These are phyloP conservation scores for Eupsittula cactorum DNA, from an alignment of 2,113 vertebrate genomes.

Conservation along the genomic window DNA sequence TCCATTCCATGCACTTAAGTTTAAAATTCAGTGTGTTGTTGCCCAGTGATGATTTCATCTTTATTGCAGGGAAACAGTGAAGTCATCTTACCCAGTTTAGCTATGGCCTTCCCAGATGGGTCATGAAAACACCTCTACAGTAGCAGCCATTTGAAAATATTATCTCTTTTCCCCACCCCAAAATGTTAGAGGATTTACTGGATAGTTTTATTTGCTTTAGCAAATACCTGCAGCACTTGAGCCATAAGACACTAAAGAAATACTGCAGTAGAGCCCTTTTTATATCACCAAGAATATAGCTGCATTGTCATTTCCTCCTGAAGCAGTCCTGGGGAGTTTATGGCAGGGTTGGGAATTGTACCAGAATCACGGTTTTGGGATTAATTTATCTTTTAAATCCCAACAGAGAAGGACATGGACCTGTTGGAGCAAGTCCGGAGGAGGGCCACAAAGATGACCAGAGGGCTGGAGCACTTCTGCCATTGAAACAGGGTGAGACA, in stretches of 20 bases:
- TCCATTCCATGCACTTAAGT: background rate
- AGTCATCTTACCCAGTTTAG: background rate
- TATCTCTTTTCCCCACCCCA: conserved; percentile 14
- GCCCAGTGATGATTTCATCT: conserved; percentile 25
- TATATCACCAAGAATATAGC: conserved; percentile 24
- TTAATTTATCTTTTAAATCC: conserved; percentile 35
- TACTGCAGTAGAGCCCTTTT: conserved; percentile 26
- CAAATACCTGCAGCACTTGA: conserved; percentile 44
- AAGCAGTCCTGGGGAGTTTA: conserved; percentile 15
- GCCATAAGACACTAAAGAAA: conserved; percentile 31
- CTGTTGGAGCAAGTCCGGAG: background rate
- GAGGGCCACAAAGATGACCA: background rate
- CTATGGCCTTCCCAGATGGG: background rate
- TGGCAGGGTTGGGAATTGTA: background rate
- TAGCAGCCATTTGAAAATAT: conserved; percentile 32
- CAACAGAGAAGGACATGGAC: background rate
- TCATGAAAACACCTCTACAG: conserved; percentile 6
- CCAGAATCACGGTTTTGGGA: conserved; percentile 26
- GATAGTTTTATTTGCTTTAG: conserved; percentile 52
- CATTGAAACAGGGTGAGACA: background rate
- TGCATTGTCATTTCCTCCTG: conserved; percentile 36
- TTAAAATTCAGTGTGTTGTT: background rate
- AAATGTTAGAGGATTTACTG: conserved; percentile 45
- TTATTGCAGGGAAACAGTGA: conserved; percentile 20
- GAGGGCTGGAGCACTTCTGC: background rate